phyloP scores from a whole-genome alignment of 2,113 vertebrate species.

The Cynopterus brachyotis region DNA sequence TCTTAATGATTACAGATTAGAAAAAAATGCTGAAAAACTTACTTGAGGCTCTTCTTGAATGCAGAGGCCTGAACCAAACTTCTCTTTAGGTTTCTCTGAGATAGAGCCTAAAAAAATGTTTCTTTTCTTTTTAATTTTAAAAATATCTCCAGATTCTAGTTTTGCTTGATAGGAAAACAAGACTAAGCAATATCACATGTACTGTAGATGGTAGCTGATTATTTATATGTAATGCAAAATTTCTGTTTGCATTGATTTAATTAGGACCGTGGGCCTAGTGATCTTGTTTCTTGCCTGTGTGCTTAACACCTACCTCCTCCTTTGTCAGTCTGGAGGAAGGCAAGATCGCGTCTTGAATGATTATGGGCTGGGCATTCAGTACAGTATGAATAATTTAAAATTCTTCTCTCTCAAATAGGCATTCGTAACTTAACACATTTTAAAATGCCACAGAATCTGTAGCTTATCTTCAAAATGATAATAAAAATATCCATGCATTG shows the following conservation, averaged over 20 bases:
- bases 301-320: not conserved
- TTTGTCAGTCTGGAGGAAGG: not conserved
- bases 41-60: not conserved
- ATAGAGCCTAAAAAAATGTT: not conserved
- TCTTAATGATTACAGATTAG: not conserved
- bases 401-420: not conserved
- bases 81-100: not conserved
- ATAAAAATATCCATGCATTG: not conserved
- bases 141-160: not conserved
- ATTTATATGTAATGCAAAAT: not conserved
- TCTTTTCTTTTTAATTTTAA: not conserved
- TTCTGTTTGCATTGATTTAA: not conserved
- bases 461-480: conserved; percentile 4
- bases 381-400: conserved; percentile 12
- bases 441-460: not conserved
- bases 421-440: not conserved
- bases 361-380: not conserved
- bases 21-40: not conserved
- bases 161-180: not conserved
- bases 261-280: not conserved
- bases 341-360: not conserved
- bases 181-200: not conserved
- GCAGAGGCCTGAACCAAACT: not conserved
- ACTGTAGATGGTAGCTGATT: not conserved
- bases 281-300: not conserved